Evolutionary conservation across 1,140 invertebrate species (phyloP), one percentile per base, ranked within the genome.

Genomic region (Chironomus striatipennis): DNA sequence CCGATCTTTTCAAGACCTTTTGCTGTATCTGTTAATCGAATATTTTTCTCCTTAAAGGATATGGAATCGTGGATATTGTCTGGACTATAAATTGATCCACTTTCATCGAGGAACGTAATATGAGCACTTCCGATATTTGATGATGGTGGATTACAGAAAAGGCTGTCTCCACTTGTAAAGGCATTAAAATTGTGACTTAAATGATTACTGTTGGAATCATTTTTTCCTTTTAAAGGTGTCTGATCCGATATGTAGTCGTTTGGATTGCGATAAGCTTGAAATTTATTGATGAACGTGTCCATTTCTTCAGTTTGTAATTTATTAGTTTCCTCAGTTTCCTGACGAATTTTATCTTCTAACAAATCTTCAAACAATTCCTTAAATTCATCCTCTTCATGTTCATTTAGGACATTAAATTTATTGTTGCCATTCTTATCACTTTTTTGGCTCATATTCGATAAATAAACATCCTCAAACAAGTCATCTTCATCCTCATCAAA

Each of bases 1-100:
- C 93, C 93, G 73, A 93, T 85, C 77, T 88, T 84, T 84, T 97
- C 95, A 10, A 96, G 83, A 1, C 94, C 94, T 81, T 95, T 96
- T 67, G 92, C 89, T 43, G 88, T 87, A 79, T 96, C 93, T 75
- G 88, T 86, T 17, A 93, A 84, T 75, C 90, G 85, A 73, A 91
- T 87, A 21, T 83, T 79, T 18, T 84, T 79, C 75, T 82, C 81
- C 6, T 76, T 75, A 76, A 78, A 80, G 47, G 76, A 78, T 73
- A 21, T 76, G 74, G 78, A 79, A 57, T 78, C n/a, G 9, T 21
- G 20, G 20, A 70, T 76, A 42, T 73, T 47, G 75, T 43, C 78
- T 4, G 7, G 72, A 24, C 57, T 34, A n/a, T 74, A 24, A 9
- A 34, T 17, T 10, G 64, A 43, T 42, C 20, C 20, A 74, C 43